phyloP scores from a whole-genome alignment of 2,888 invertebrate species.

The Apotomis betuletana region DNA sequence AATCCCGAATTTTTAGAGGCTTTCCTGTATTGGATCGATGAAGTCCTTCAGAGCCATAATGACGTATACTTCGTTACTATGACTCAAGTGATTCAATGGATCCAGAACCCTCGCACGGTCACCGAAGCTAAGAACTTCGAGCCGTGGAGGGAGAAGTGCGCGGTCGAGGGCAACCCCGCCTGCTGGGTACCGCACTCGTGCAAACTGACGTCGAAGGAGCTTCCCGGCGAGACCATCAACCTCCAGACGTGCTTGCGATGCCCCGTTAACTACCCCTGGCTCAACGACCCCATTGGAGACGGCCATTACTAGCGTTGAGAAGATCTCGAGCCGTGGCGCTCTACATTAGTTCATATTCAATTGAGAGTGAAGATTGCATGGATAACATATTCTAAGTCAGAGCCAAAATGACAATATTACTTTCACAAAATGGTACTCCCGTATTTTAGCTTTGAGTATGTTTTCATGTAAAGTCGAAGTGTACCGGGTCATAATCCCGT shows the following conservation, averaged over 20 bases:
- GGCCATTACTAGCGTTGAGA: slow-evolving; percentile 89
- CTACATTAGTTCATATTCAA: slow-evolving; percentile 73
- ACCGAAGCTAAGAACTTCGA: slow-evolving; percentile 95
- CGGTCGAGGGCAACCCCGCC: slow-evolving; percentile 91
- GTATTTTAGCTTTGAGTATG: slow-evolving; percentile 65
- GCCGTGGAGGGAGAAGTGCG: slow-evolving; percentile 97
- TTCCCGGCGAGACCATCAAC: slow-evolving; percentile 96
- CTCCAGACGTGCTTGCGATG: slow-evolving; percentile 96
- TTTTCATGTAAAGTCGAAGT: slow-evolving; percentile 75
- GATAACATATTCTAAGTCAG: slow-evolving; percentile 68
- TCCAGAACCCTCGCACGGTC: slow-evolving; percentile 94
- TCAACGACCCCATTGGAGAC: slow-evolving; percentile 95
- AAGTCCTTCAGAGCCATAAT: slow-evolving; percentile 91
- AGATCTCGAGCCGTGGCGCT: slow-evolving; percentile 78
- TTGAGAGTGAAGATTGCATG: slow-evolving; percentile 69
- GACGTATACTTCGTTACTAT: slow-evolving; percentile 97
- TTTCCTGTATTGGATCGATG: slow-evolving; percentile 97
- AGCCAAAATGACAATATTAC: slow-evolving; percentile 48
- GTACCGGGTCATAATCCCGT: slow-evolving; percentile 84
- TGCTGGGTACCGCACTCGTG: slow-evolving; percentile 96
- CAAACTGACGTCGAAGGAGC: slow-evolving; percentile 95
- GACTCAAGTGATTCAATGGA: slow-evolving; percentile 98
- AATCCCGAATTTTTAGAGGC: slow-evolving; percentile 96
- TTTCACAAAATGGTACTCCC: slow-evolving; percentile 47
- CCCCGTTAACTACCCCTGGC: slow-evolving; percentile 97